Base-by-base conservation (phyloP, 2,888 invertebrate genomes). In the Priocnemis perturbator region DNA sequence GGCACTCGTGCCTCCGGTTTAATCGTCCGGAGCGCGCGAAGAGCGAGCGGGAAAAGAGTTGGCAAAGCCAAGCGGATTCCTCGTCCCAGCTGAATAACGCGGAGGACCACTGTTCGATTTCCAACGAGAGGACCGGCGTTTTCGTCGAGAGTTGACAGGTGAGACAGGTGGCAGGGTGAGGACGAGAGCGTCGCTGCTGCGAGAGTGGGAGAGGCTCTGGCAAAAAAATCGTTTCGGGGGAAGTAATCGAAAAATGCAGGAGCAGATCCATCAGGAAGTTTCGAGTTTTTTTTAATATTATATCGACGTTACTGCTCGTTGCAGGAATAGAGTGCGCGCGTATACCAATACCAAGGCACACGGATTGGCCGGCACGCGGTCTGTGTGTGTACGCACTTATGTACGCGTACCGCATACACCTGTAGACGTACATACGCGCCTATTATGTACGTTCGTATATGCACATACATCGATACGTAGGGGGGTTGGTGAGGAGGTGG, bases 271-370 rank as follows among this genome's bases (percentile, higher is more conserved):
- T 69, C 78, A 68, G 71, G 60, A 73, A 74, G 65, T 71, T 66
- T 67, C 66, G 60, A 67, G 63, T 71, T 76, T 37, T 37, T 67
- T 76, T 75, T 68, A 76, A 76, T 78, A 78, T 74, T 76, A 74
- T 73, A 79, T 71, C 64, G 67, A 64, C 69, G 61, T 64, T 59
- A 57, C 64, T 48, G 69, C 58, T 64, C 59, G 67, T 20, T 17
- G 52, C n/a, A 48, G 26, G 61, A 64, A 50, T 20, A 48, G 37
- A 37, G 11, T 37, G 37, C 11, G 14, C 11, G 37, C 11, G 7
- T 11, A 11, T 37, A 11, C 37, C 4, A 3, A 9, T 7, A 37
- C 37, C 1, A 1, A 37, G 1, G 37, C 37, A 11, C 7, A 37
- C 37, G 37, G 11, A 11, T 37, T 37, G 11, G 37, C 4, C 37